These are phyloP conservation scores for Mus pahari DNA, from an alignment of 2,113 vertebrate genomes.

Conservation along the genomic window DNA sequence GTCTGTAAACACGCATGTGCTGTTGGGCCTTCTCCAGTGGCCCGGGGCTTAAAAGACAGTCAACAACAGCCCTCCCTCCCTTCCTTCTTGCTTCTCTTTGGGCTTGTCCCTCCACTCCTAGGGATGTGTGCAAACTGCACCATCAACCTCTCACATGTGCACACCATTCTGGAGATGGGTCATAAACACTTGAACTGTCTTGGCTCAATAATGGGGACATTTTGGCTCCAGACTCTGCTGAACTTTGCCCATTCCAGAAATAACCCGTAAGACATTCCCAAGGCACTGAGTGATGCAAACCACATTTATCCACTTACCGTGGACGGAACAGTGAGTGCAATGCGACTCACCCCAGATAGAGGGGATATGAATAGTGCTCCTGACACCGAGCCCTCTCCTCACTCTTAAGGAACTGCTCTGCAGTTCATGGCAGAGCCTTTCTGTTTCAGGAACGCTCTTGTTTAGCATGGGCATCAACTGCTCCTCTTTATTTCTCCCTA, in stretches of 20 bases:
- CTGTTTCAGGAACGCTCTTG: background rate
- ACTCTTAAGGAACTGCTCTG: background rate
- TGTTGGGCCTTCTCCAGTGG: background rate
- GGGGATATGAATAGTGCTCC: background rate
- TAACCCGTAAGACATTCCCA: slow-evolving; percentile 74
- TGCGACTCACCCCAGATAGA: slow-evolving; percentile 2
- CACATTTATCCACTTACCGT: slow-evolving; percentile 75
- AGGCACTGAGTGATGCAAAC: slow-evolving; percentile 68
- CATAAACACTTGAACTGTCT: slow-evolving; percentile 63
- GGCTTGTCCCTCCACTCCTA: background rate
- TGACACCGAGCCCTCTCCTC: background rate
- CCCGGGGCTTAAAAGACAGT: background rate
- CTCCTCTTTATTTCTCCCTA: background rate
- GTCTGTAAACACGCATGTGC: background rate
- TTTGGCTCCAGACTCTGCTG: slow-evolving; percentile 76
- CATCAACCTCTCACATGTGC: slow-evolving; percentile 58
- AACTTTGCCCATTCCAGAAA: slow-evolving; percentile 81
- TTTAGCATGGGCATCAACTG: background rate
- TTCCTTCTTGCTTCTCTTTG: background rate
- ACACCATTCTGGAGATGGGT: slow-evolving; percentile 63
- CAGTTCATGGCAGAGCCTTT: background rate
- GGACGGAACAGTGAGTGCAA: slow-evolving; percentile 59
- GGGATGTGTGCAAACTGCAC: background rate
- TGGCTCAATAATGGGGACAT: slow-evolving; percentile 67
- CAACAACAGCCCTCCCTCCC: background rate